Base-by-base conservation (phyloP, 2,888 invertebrate genomes). In the Dicyrtoma fusca region DNA sequence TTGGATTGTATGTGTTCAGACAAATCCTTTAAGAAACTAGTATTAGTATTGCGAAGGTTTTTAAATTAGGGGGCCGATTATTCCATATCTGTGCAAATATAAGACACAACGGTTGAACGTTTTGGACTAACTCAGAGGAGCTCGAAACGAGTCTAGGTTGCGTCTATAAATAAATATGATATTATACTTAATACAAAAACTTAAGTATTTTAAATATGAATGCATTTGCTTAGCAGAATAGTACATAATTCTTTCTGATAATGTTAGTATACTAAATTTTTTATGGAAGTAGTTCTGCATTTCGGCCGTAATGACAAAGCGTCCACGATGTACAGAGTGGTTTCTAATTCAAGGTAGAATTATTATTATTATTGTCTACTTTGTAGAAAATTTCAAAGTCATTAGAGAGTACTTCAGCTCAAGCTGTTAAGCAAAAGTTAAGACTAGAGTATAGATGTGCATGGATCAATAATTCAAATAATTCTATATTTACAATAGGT, bases 351-450 rank as follows among this genome's bases (percentile, higher is more conserved):
- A n/a, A n/a, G 25, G 3, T 42, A 13, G 53, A 5, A 10, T 42
- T 17, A 55, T 44, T 25, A 66, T 66, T 23, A n/a, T 66, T 66
- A 21, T 17, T 1, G 42, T 66, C 42, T 1, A 53, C 11, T 11
- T 19, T 42, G 14, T 42, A n/a, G n/a, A n/a, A n/a, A n/a, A n/a
- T n/a, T n/a, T n/a, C 59, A 42, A 47, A 21, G 3, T 65, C 26
- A 14, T 11, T 25, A 14, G 1, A 4, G 26, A n/a, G 14, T 17
- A 49, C 19, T 17, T 14, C n/a, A n/a, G 17, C 53, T 55, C 66
- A 66, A 19, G 21, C 55, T 6, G 66, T 19, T 34, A 66, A 34
- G 23, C 66, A 66, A 19, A 3, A 66, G 6, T 66, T 42, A 21
- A 45, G 1, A 11, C 19, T 42, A 8, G 66, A 55, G 17, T 34